Percentiles rank a stretch among this genome's conserved stretches.
These are phyloP conservation scores for Tenthredo mesomela DNA, from an alignment of 2,888 invertebrate genomes.

Conservation along the genomic window DNA sequence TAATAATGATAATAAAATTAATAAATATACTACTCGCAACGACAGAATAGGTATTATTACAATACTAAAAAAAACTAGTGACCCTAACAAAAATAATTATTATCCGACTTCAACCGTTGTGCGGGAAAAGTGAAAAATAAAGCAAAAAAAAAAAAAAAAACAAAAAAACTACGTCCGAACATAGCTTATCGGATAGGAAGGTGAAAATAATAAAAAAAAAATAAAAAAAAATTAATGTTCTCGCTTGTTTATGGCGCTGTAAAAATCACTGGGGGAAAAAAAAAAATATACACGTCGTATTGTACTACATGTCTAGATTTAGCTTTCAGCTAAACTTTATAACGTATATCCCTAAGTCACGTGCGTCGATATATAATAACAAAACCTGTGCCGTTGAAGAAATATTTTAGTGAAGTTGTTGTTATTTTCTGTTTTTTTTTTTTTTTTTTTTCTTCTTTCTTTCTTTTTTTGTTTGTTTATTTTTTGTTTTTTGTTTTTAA, in stretches of 20 bases:
- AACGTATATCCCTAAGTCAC: neutral
- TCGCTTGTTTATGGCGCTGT: neutral
- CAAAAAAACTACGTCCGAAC: neutral
- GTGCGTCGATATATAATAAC: neutral
- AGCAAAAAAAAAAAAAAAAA: neutral
- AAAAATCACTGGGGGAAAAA: neutral
- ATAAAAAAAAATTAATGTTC: neutral
- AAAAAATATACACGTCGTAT: neutral
- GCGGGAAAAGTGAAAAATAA: neutral
- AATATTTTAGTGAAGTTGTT: slow-evolving; percentile 28
- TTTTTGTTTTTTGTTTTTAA: neutral
- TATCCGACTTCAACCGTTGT: neutral
- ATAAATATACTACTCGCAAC: neutral
- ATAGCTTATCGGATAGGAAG: neutral
- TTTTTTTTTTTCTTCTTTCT: neutral
- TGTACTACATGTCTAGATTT: neutral
- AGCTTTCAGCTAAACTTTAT: neutral
- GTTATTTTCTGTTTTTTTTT: neutral
- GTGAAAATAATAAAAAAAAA: neutral
- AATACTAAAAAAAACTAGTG: slow-evolving; percentile 10
- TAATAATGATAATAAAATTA: neutral
- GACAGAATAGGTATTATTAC: neutral
- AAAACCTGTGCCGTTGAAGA: slow-evolving; percentile 9
- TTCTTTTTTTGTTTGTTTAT: neutral
- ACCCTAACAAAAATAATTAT: neutral